Evolutionary conservation across 2,113 vertebrate species (phyloP).

Genomic region (Laticauda colubrina): DNA sequence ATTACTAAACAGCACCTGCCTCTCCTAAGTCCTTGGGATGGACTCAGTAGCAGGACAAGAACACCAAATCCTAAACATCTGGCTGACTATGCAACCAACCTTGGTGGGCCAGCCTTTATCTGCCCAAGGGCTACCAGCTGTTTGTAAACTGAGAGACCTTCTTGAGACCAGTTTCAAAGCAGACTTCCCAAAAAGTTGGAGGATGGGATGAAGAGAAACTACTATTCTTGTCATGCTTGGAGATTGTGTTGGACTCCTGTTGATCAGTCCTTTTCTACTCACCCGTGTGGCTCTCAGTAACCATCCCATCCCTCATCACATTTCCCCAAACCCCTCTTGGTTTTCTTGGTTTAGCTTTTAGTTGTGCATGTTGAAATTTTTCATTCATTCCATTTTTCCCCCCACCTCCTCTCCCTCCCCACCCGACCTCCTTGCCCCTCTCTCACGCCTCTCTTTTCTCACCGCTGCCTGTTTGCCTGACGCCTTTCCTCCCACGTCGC

Average conservation of each 20-base stretch:
- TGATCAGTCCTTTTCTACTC: conserved; percentile 2
- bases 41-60: neutral
- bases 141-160: neutral
- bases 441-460: neutral
- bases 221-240: neutral
- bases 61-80: neutral
- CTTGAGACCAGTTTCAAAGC: neutral
- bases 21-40: neutral
- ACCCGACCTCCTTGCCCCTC: conserved; percentile 31
- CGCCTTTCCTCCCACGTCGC: neutral
- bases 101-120: neutral
- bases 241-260: neutral
- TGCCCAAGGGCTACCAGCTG: fast-evolving
- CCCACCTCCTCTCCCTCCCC: conserved; percentile 52
- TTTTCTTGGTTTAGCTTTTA: conserved; percentile 49
- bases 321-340: neutral
- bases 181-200: neutral
- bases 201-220: neutral
- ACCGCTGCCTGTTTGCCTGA: neutral
- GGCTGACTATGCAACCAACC: neutral
- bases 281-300: conserved; percentile 20
- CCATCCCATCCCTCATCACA: neutral
- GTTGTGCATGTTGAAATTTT: conserved; percentile 66
- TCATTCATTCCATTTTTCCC: conserved; percentile 52
- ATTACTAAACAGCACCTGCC: neutral